These are phyloP conservation scores for Ctenochaetus hawaiiensis DNA, from an alignment of 2,797 vertebrate genomes.

Conservation along the genomic window DNA sequence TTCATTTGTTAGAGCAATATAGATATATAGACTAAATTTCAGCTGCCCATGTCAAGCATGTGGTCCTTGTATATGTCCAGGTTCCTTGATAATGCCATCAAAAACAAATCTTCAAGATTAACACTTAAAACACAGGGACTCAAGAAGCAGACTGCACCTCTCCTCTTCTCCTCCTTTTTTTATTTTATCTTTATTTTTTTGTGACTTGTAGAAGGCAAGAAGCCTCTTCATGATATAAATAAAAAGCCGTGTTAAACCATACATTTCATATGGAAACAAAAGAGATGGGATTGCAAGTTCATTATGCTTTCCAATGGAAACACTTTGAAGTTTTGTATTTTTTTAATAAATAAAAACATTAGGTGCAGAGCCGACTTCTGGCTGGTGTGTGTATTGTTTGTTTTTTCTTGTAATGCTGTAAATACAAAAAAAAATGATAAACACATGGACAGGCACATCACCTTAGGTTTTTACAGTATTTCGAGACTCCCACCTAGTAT, in stretches of 20 bases:
- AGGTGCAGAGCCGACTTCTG: conserved; percentile 44
- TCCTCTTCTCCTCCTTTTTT: conserved; percentile 45
- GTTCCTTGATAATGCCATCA: not conserved
- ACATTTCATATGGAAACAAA: conserved; percentile 83
- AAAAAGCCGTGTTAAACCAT: conserved; percentile 55
- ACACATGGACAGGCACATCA: accelerated
- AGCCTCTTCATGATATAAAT: conserved; percentile 62
- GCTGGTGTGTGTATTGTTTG: not conserved
- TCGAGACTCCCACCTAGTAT: conserved; percentile 24
- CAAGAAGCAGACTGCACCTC: conserved; percentile 66
- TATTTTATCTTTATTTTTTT: conserved; percentile 44
- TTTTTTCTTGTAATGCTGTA: not conserved
- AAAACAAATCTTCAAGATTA: conserved; percentile 55
- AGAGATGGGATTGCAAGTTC: conserved; percentile 92
- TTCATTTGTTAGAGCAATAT: not conserved
- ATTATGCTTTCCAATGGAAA: conserved; percentile 98
- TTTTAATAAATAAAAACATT: conserved; percentile 83
- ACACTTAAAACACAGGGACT: conserved; percentile 66
- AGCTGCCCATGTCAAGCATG: not conserved
- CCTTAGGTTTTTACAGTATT: not conserved
- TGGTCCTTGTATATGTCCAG: not conserved
- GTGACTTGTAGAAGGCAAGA: conserved; percentile 74
- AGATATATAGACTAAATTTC: not conserved
- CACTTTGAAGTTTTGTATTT: conserved; percentile 90
- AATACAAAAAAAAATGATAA: not conserved